Percentiles rank a stretch among this genome's conserved stretches.
These are phyloP conservation scores for Holothuria scabra DNA, from an alignment of 53 echinoderm and acorn worm species.

Conservation along the genomic window DNA sequence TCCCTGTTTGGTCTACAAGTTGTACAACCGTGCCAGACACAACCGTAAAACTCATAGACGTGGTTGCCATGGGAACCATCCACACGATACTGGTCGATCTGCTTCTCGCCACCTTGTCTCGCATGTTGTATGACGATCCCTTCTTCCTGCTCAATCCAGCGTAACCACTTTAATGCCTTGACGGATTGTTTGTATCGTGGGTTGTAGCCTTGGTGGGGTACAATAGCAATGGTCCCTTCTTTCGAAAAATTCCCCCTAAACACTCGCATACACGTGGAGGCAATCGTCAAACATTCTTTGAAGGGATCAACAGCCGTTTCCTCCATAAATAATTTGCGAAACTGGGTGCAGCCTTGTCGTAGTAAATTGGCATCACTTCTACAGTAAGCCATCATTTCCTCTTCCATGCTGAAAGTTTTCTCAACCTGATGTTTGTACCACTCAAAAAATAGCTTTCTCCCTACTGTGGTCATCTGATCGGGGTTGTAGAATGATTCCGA, in stretches of 20 bases:
- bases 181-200: slow-evolving; percentile 30
- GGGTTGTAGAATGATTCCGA: background rate
- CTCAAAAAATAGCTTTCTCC: background rate
- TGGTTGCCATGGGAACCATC: slow-evolving; percentile 37
- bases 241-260: slow-evolving; percentile 4
- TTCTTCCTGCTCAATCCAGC: slow-evolving; percentile 21
- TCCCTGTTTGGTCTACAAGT: background rate
- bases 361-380: slow-evolving; percentile 50
- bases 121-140: slow-evolving; percentile 34
- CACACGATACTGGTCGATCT: slow-evolving; percentile 29
- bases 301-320: slow-evolving; percentile 62
- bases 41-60: slow-evolving; percentile 50
- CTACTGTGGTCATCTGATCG: background rate
- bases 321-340: slow-evolving; percentile 31
- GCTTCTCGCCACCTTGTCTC: slow-evolving; percentile 22
- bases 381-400: slow-evolving; percentile 45
- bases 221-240: no score
- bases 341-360: slow-evolving; percentile 31
- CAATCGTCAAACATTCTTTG: slow-evolving; percentile 59
- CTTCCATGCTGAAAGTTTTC: background rate
- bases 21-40: slow-evolving; percentile 45
- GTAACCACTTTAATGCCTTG: slow-evolving; percentile 43
- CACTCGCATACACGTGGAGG: slow-evolving; percentile 48
- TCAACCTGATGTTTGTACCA: background rate
- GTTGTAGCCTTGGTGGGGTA: no score